Evolutionary conservation across 2,113 vertebrate genomes (phyloP), one percentile per base, ranked within the genome.

Genomic region (Delphinus delphis): DNA sequence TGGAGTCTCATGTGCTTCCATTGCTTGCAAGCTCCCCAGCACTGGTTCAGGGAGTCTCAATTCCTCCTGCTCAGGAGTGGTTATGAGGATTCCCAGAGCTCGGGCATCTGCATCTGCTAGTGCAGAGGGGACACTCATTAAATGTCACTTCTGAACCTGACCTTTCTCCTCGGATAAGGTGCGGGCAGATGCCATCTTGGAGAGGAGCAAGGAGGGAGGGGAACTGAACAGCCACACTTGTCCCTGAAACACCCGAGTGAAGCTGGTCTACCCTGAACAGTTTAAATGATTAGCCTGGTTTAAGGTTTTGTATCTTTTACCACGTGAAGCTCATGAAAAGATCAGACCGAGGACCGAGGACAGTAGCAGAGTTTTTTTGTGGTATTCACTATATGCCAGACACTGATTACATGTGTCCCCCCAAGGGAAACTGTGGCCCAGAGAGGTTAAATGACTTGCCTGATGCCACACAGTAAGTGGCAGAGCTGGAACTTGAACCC

Each of bases 71-170:
- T 25, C n/a, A 4, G 26, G 53, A 33, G 21, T 25, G 58, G n/a
- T 28, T 4, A 1, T 2, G 12, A n/a, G 47, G 76, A 41, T 33
- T 36, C 23, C 13, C 26, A 79, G 77, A 47, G 9, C 70, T 31
- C 20, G 31, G 0, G 1, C 8, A 1, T 28, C 60, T 17, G 13
- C 3, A 5, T 13, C 2, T 23, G 21, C 53, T 17, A 0, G 11
- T 9, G 58, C 50, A 50, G 50, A 33, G n/a, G n/a, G n/a, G 10
- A 5, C 17, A 9, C n/a, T 70, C 83, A 26, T 13, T 8, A 17
- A 17, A 7, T 0, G 21, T 50, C 17, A 8, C 14, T 67, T 55
- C 10, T 12, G 17, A 31, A 31, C 41, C 55, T n/a, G 9, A 0
- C 12, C n/a, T 83, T 73, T 63, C 70, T 83, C 41, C 21, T 11